Conservation (phyloP, 1,140 invertebrate species). For the Chironomus tepperi region DNA sequence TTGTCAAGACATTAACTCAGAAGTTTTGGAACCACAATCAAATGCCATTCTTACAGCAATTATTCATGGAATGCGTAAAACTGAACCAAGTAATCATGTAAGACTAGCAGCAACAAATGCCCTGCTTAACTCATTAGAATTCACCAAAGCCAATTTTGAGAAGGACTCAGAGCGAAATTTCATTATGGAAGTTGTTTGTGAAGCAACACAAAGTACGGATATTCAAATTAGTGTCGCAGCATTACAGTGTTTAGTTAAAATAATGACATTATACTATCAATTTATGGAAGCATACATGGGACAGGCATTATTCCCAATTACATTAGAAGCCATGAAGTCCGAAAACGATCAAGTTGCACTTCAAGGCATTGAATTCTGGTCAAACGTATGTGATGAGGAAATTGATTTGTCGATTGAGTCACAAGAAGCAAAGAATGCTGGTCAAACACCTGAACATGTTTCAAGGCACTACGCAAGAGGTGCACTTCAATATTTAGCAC, state of each 20-base stretch:
- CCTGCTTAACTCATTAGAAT: constrained; percentile 96
- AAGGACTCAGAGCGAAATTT: constrained; percentile 95
- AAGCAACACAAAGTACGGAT: constrained; percentile 76
- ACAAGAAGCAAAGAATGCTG: constrained; percentile 84
- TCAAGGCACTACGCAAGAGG: constrained; percentile 93
- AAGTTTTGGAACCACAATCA: constrained; percentile 81
- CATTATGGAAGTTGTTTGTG: constrained; percentile 99
- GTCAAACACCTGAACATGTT: constrained; percentile 78
- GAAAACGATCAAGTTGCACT: constrained; percentile 91
- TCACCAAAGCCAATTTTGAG: constrained; percentile 97
- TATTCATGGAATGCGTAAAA: constrained; percentile 92
- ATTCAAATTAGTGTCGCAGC: constrained; percentile 89
- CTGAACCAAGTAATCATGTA: constrained; percentile 73
- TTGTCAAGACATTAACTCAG: constrained; percentile 78
- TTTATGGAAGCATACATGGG: constrained; percentile 99
- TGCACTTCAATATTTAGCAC: constrained; percentile 89
- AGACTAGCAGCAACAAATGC: constrained; percentile 93
- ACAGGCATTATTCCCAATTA: constrained; percentile 96
- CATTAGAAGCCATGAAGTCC: constrained; percentile 96
- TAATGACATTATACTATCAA: constrained; percentile 97
- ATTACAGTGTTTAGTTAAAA: constrained; percentile 97
- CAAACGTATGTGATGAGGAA: constrained; percentile 98
- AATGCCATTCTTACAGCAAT: constrained; percentile 98
- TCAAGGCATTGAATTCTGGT: constrained; percentile 99
- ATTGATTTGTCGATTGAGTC: constrained; percentile 93